phyloP scores from a whole-genome alignment of 2,113 vertebrate genomes.

The Glareola pratincola region DNA sequence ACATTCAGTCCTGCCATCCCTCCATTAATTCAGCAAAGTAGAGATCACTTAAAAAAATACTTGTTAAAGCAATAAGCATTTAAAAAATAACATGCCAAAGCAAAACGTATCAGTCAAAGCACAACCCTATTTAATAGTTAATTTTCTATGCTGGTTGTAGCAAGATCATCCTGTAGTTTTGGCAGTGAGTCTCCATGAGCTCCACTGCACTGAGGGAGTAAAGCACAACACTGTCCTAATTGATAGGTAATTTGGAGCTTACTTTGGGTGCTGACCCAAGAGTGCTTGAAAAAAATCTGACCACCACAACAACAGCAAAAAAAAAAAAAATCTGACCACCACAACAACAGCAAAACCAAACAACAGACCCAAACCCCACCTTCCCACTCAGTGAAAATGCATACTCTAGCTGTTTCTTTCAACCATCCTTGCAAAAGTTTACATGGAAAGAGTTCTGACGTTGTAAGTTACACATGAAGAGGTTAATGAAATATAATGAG shows the following conservation, averaged over 20 bases:
- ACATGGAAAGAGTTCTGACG: background rate
- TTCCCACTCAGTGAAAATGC: background rate
- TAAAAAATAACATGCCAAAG: background rate
- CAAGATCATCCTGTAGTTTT: background rate
- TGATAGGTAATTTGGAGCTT: background rate
- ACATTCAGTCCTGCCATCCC: background rate
- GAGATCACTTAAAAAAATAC: background rate
- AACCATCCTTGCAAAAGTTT: background rate
- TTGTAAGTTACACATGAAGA: background rate
- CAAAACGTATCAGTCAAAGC: background rate
- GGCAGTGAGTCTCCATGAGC: background rate
- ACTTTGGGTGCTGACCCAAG: background rate
- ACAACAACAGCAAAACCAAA: background rate
- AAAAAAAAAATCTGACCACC: background rate
- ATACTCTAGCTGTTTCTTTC: background rate
- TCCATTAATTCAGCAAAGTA: background rate
- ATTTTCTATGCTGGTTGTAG: background rate
- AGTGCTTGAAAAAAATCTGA: background rate
- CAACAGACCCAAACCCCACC: background rate
- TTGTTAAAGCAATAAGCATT: conserved; percentile 20
- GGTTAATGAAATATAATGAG: background rate
- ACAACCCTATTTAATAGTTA: background rate
- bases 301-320: too few relatives aligned
- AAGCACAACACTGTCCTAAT: background rate
- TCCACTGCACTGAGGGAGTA: background rate